Evolutionary conservation across 2,113 vertebrate species (phyloP), one percentile per base, ranked within the genome.

Genomic region (Platichthys stellatus): DNA sequence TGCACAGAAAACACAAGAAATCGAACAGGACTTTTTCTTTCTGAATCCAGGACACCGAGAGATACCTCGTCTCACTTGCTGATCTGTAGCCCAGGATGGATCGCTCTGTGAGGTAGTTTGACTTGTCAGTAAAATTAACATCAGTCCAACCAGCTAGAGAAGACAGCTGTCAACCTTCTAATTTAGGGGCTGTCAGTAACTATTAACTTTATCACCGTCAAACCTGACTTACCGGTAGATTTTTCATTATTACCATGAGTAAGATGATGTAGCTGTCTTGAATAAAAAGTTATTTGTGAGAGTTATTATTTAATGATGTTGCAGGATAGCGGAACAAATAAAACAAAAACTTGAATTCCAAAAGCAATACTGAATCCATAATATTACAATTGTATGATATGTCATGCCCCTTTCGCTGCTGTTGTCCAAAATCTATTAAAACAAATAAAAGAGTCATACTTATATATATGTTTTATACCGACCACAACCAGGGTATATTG

Each of bases 131-230:
- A 23, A 83, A 57, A 65, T 74, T 60, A 0, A 70, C 61, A 73
- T 64, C 57, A 82, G 64, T 76, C 65, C 57, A 71, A 80, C 45
- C 2, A 51, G 43, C 0, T 51, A 12, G 21, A 80, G 68, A 65
- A 56, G 63, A 76, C 71, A 76, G 69, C 23, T 78, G 61, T 79
- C 63, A 69, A 45, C 63, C 13, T 62, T 72, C 75, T 72, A 69
- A 78, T 69, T 75, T 35, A 72, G 66, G 64, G 35, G 21, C 15
- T 70, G 66, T 58, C 68, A 24, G 51, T 61, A 17, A 0, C 56
- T 13, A 4, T 69, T 81, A 24, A 56, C 23, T 54, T 78, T 17
- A 72, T 61, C 31, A 78, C n/a, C 51, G 66, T 64, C 63, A 72
- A 40, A 0, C 26, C 12, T 59, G 23, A 63, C 64, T 24, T 28